A percentile compares a stretch with the other conserved stretches of the same genome.
These are phyloP conservation scores for Aegotheles bennettii DNA, from an alignment of 2,113 vertebrate species.

Conservation along the genomic window DNA sequence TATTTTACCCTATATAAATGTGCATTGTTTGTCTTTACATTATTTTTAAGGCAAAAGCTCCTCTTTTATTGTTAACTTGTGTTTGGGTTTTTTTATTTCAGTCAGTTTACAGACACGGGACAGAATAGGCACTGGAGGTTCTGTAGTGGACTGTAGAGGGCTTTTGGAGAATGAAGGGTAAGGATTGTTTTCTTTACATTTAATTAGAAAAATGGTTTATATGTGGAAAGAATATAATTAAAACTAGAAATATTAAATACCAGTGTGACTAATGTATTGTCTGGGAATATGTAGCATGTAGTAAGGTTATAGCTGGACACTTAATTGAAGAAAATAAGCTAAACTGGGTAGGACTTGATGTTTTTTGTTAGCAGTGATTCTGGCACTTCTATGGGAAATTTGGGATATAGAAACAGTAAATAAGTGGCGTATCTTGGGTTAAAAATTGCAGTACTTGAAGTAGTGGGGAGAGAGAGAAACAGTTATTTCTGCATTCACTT, in stretches of 20 bases:
- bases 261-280: neutral
- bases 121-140: conserved; percentile 90
- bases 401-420: neutral
- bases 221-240: neutral
- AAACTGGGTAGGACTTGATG: neutral
- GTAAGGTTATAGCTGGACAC: neutral
- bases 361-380: neutral
- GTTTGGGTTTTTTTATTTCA: conserved; percentile 59
- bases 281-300: neutral
- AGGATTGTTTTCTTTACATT: conserved; percentile 43
- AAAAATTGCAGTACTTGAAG: neutral
- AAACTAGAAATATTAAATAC: neutral
- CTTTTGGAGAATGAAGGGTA: conserved; percentile 96
- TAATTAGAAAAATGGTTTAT: neutral
- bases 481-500: neutral
- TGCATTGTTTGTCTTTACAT: neutral
- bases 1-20: neutral
- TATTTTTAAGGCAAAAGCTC: neutral
- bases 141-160: conserved; percentile 95
- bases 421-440: neutral
- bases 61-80: conserved; percentile 1
- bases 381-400: neutral
- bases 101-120: conserved; percentile 97
- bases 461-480: neutral
- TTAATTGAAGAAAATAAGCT: neutral